Evolutionary conservation across 1,140 invertebrate genomes (phyloP).

Genomic region (Sweltsa coloradensis): DNA sequence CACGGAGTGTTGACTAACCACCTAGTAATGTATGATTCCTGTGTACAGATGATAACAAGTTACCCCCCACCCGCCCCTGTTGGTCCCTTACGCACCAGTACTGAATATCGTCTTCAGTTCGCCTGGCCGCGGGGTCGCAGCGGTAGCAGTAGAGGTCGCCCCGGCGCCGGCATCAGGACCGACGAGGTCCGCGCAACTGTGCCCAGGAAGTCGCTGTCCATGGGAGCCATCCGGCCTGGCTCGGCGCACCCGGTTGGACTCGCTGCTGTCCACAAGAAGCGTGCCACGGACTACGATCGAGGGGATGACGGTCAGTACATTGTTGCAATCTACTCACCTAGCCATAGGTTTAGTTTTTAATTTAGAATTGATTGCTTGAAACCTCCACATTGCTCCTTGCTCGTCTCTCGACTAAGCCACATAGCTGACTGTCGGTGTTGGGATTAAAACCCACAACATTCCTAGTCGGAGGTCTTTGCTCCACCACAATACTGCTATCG

Average conservation of each 20-base stretch:
- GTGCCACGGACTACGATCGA: conserved; percentile 33
- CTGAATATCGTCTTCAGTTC: conserved; percentile 78
- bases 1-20: too few species aligned
- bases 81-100: conserved; percentile 46
- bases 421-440: too few species aligned
- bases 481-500: too few species aligned
- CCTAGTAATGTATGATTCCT: too few species aligned
- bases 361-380: too few species aligned
- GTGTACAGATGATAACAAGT: conserved; percentile 14
- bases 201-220: conserved; percentile 68
- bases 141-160: conserved; percentile 13
- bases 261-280: conserved; percentile 49
- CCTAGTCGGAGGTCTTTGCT: too few species aligned
- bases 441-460: too few species aligned
- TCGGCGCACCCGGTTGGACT: conserved; percentile 30
- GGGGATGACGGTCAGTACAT: conserved; percentile 26
- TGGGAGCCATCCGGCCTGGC: conserved; percentile 67
- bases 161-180: conserved; percentile 3
- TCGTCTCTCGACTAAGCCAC: too few species aligned
- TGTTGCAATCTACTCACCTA: background rate
- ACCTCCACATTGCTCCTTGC: too few species aligned
- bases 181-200: background rate
- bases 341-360: too few species aligned
- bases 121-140: conserved; percentile 29
- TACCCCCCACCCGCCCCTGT: conserved; percentile 11